Evolutionary conservation across 2,888 invertebrate genomes (phyloP), one percentile per base, ranked within the genome.

Genomic region (Mythimna ferrago): DNA sequence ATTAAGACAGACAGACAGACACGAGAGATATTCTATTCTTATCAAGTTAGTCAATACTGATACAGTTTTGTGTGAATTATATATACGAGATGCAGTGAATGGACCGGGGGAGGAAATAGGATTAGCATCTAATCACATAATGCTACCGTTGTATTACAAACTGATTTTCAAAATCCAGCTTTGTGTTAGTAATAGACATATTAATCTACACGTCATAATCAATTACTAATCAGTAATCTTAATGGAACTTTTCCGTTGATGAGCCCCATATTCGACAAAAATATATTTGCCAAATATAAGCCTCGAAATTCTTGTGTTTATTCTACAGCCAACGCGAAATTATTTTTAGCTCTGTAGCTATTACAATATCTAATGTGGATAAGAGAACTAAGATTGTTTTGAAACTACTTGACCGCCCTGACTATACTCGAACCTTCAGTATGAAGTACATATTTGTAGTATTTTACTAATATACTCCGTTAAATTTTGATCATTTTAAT

Each of bases 251-350:
- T 32, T 38, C 38, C 16, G 44, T 21, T n/a, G 14, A 65, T 57
- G 32, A 48, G 6, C 32, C 11, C 11, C 19, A n/a, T 73, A 64
- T 65, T 57, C 21, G 65, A 32, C 14, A 14, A 57, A 41, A 74
- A 26, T 7, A 53, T n/a, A 53, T 53, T 53, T 19, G n/a, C 19
- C 3, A 53, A n/a, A 53, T 9, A n/a, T 19, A 6, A 19, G 7
- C 51, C 2, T 53, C n/a, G 7, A 9, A 7, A 26, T 7, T 51
- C 51, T 51, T 51, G 6, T 51, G 51, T 51, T 48, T 48, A 7
- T 51, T 51, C 19, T 51, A 19, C 2, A 7, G 51, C 51, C 51
- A 19, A 16, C 6, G 19, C 51, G 2, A 26, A 56, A 26, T 26
- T 2, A 26, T 56, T 11, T 56, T 26, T 26, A 26, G 14, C 51